Evolutionary conservation across 1,140 invertebrate species (phyloP), one percentile per base, ranked within the genome.

Genomic region (Polypedilum vanderplanki): DNA sequence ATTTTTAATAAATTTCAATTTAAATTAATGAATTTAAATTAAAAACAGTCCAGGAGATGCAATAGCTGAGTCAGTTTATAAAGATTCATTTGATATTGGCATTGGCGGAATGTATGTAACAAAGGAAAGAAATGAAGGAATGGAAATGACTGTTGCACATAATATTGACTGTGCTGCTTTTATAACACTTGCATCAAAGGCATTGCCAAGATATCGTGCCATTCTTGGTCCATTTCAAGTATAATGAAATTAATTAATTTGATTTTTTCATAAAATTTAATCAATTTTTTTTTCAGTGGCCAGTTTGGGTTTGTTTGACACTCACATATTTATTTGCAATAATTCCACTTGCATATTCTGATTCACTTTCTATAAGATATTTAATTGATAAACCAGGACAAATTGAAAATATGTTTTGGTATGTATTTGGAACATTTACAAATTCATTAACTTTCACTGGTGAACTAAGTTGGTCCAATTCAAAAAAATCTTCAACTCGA

Each of bases 361-460:
- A 90, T 76, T 87, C 88, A 77, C 86, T 89, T 73, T 87, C 87
- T 0, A 79, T 91, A 4, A 82, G 81, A 9, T 87, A 88, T 77
- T 80, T 92, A 12, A 77, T 91, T 17, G 85, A 88, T 57, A 86
- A 88, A 77, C 88, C 88, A 74, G 86, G 87, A 46, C 88, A 90
- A 83, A 83, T 91, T 17, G 89, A 90, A 80, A 90, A 90, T 76
- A 90, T 90, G 88, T 90, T 90, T 79, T 91, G 89, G 89, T 91
- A 90, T 79, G 90, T 93, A 17, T 93, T 92, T 77, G 90, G 90
- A 9, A 92, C 90, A 64, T 93, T 92, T 80, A 93, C 91, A 1
- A 93, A 92, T 78, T 88, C 88, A 76, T 91, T 93, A 76, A 88
- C 88, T 3, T 90, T 92, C 78, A 85, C 84, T 46, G 89, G 88